These are phyloP conservation scores for Ctenochaetus hawaiiensis DNA, from an alignment of 2,797 vertebrate genomes.

Conservation along the genomic window DNA sequence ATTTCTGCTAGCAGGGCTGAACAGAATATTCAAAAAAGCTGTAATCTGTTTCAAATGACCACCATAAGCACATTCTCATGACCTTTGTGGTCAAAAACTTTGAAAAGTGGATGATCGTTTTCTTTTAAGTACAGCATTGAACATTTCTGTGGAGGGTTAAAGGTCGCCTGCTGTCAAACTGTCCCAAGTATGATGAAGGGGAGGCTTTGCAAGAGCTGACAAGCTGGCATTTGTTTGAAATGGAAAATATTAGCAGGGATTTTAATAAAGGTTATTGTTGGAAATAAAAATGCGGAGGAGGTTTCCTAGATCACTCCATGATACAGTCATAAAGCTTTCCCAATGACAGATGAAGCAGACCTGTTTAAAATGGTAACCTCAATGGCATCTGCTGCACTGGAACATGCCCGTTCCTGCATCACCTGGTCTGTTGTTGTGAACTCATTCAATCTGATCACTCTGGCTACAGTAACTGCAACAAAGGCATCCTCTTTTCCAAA, in stretches of 20 bases:
- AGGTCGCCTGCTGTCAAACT: constrained; percentile 13
- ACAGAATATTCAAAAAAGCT: neutral
- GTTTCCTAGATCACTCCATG: neutral
- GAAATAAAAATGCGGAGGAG: neutral
- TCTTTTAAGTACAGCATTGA: neutral
- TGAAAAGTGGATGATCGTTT: neutral
- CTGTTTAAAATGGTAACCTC: constrained; percentile 17
- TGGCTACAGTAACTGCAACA: constrained; percentile 37
- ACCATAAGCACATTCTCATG: neutral
- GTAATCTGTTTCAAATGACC: neutral
- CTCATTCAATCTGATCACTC: constrained; percentile 14
- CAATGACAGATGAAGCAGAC: neutral
- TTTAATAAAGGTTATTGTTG: constrained; percentile 13
- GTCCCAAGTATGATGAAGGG: neutral
- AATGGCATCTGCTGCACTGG: constrained; percentile 4
- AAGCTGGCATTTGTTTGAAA: neutral
- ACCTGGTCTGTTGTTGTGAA: neutral
- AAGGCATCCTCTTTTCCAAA: constrained; percentile 8
- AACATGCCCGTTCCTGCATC: constrained; percentile 49
- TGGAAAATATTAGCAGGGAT: neutral
- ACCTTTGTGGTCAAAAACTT: neutral
- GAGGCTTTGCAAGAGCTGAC: neutral
- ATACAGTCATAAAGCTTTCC: neutral
- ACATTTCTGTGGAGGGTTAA: constrained; percentile 17
- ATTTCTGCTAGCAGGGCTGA: too few relatives aligned